These are phyloP conservation scores for Brachirus orientalis DNA, from an alignment of 2,113 vertebrate genomes.

Conservation along the genomic window DNA sequence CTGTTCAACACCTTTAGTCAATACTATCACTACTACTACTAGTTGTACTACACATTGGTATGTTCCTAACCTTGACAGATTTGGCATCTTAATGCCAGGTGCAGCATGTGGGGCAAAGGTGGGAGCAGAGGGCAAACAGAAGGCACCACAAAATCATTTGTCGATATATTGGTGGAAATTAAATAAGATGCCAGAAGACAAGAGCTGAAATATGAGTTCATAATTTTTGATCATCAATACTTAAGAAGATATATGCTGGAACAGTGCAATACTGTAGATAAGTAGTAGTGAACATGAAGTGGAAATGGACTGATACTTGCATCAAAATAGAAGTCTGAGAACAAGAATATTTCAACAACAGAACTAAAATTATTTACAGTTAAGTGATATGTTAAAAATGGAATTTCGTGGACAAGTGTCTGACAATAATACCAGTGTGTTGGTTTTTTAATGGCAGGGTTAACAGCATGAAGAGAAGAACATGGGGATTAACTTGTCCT, in stretches of 20 bases:
- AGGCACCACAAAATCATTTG: neutral
- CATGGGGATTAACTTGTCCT: too few relatives aligned
- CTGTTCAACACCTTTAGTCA: neutral
- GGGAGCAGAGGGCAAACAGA: neutral
- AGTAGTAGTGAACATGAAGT: neutral
- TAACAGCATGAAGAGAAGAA: too few relatives aligned
- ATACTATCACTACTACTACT: neutral
- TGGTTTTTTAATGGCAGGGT: too few relatives aligned
- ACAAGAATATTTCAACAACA: too few relatives aligned
- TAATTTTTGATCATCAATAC: neutral
- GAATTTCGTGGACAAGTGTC: too few relatives aligned
- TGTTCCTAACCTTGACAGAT: neutral
- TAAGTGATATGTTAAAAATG: too few relatives aligned
- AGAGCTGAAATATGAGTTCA: neutral
- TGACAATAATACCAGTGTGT: too few relatives aligned
- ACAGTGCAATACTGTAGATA: neutral
- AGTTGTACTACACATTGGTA: neutral
- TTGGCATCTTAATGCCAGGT: neutral
- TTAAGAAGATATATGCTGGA: too few relatives aligned
- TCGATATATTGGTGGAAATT: constrained; percentile 7
- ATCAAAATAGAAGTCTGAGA: too few relatives aligned
- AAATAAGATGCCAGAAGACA: neutral
- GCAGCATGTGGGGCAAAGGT: constrained; percentile 6
- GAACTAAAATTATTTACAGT: too few relatives aligned
- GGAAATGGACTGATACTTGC: too few relatives aligned